Evolutionary conservation across 2,888 invertebrate species (phyloP), one percentile per base, ranked within the genome.

Genomic region (Dryomyza anilis): DNA sequence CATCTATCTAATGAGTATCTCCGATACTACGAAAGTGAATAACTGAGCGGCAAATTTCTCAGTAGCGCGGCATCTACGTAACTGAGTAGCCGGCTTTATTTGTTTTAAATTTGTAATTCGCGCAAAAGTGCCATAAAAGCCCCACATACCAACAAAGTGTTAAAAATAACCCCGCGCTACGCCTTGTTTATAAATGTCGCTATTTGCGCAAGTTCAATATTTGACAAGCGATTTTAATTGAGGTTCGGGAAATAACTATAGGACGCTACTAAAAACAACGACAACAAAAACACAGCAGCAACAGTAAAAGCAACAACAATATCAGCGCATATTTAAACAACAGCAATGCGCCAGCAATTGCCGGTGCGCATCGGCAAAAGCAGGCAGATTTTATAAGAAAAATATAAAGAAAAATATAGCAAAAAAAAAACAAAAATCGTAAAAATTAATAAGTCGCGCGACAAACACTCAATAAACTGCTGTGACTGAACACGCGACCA

Each of bases 141-240:
- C n/a, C n/a, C 2, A 10, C 7, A 43, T 14, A 16, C 1, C n/a
- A 43, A 43, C 19, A 7, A 16, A 43, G n/a, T 14, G 8, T 39
- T 39, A n/a, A n/a, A 39, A 39, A 39, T 39, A n/a, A n/a, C n/a
- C n/a, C 23, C 12, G 2, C 5, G 23, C 3, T 46, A 8, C 25
- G 27, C 14, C 21, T 7, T 23, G 10, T 50, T 23, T 43, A 3
- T n/a, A 23, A 50, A 50, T 8, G n/a, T 6, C 27, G 6, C 23
- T 36, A 36, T 55, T 55, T 55, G 36, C 55, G 10, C 12, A 5
- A 6, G 21, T 36, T 36, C 21, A 55, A 55, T 55, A 55, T 55
- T 55, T 36, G 55, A n/a, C 14, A 8, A 36, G 36, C 12, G 6
- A 6, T 33, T 52, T 36, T n/a, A 55, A 55, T 36, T 21, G 33